phyloP scores from a whole-genome alignment of 2,797 vertebrate genomes.

The Agapornis canus region DNA sequence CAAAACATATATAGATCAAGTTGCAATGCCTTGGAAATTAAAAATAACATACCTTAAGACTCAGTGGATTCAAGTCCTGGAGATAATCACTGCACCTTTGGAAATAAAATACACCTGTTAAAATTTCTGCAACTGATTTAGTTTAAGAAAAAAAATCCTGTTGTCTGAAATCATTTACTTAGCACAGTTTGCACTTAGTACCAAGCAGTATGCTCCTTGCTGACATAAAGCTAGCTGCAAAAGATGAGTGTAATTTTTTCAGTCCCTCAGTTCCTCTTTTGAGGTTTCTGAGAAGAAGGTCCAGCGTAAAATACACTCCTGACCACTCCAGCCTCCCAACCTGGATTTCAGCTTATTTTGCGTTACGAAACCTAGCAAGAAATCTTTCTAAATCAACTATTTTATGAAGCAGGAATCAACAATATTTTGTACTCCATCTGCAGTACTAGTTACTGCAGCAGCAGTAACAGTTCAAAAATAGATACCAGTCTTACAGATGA shows the following conservation, averaged over 20 bases:
- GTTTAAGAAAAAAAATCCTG: neutral
- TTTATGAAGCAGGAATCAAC: neutral
- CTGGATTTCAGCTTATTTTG: neutral
- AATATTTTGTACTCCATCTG: neutral
- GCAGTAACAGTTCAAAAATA: neutral
- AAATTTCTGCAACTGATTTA: neutral
- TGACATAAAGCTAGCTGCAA: neutral
- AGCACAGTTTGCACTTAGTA: neutral
- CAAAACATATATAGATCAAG: neutral
- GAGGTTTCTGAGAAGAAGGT: neutral
- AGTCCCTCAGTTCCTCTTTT: neutral
- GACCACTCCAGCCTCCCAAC: neutral
- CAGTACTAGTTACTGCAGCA: neutral
- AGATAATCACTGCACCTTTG: conserved; percentile 1
- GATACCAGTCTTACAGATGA: neutral
- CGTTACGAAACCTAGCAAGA: neutral
- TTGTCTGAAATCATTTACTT: neutral
- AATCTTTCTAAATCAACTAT: neutral
- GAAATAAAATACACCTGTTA: conserved; percentile 7
- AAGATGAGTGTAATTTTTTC: neutral
- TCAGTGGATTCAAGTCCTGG: neutral
- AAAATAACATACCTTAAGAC: neutral
- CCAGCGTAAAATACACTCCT: neutral
- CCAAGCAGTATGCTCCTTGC: neutral
- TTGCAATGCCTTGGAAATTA: neutral